Evolutionary conservation across 1,140 invertebrate genomes (phyloP).

Genomic region (Subanguina moxae): DNA sequence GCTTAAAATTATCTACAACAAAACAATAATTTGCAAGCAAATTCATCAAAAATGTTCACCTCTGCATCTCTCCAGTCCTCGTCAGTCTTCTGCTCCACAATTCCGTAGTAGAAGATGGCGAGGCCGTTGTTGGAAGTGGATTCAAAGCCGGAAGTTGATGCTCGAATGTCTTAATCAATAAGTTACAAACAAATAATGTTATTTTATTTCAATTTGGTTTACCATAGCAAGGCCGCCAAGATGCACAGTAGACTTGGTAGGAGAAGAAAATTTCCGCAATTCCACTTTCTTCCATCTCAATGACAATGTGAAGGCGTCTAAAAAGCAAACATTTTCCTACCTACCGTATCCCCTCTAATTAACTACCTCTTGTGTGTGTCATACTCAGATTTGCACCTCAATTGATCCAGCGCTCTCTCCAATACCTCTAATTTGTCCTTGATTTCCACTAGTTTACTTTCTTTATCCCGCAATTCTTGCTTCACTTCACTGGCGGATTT

Average conservation of each 20-base stretch:
- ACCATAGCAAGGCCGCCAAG: slow-evolving; percentile 51
- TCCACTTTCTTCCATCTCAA: slow-evolving; percentile 42
- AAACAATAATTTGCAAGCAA: too few species aligned
- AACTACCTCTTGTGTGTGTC: slow-evolving; percentile 54
- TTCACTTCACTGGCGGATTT: slow-evolving; percentile 45
- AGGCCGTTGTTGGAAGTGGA: slow-evolving; percentile 22
- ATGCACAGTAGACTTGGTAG: slow-evolving; percentile 56
- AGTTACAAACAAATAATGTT: background rate
- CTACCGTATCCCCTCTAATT: background rate
- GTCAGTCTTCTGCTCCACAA: slow-evolving; percentile 61
- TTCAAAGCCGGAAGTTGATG: slow-evolving; percentile 38
- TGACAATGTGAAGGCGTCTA: slow-evolving; percentile 46
- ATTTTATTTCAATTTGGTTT: background rate
- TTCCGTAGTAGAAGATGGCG: slow-evolving; percentile 61
- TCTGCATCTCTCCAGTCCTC: slow-evolving; percentile 62
- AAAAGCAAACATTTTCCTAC: background rate
- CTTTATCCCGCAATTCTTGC: slow-evolving; percentile 46
- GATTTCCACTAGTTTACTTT: slow-evolving; percentile 32
- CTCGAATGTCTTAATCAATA: slow-evolving; percentile 35
- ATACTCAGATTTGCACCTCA: slow-evolving; percentile 50
- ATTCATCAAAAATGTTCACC: slow-evolving; percentile 23
- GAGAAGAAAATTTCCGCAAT: slow-evolving; percentile 41
- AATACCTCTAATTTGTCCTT: slow-evolving; percentile 41
- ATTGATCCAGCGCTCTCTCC: slow-evolving; percentile 52
- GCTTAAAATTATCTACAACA: slow-evolving; percentile 47